Conservation (phyloP, 2,113 vertebrate genomes). For the Gracilinanus agilis region DNA sequence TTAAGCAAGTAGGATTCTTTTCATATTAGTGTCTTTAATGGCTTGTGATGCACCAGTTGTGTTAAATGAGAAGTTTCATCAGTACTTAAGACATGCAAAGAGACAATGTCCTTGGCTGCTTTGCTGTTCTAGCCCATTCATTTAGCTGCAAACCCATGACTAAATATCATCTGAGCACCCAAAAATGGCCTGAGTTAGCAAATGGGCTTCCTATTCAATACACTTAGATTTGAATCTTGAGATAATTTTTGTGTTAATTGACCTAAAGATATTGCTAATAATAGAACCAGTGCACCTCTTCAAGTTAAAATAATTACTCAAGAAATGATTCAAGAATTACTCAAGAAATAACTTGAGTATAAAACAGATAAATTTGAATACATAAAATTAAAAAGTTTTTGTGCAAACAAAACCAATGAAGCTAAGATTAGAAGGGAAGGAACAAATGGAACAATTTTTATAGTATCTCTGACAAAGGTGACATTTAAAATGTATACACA, state of each 20-base stretch:
- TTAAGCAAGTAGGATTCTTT: neutral
- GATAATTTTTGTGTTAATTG: neutral
- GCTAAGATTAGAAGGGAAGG: too few species aligned
- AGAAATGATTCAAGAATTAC: neutral
- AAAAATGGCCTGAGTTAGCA: neutral
- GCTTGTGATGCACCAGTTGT: neutral
- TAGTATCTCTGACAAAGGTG: too few species aligned
- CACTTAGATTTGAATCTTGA: neutral
- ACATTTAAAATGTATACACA: too few species aligned
- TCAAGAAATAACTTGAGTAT: neutral
- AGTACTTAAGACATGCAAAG: neutral
- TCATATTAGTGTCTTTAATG: neutral
- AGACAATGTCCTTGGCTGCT: neutral
- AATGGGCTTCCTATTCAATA: neutral
- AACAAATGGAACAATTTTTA: too few species aligned
- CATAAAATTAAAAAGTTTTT: too few species aligned
- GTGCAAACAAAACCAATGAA: too few species aligned
- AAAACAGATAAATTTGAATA: too few species aligned
- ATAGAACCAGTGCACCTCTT: neutral
- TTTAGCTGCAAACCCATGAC: neutral
- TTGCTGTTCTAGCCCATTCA: neutral
- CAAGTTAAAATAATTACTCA: neutral
- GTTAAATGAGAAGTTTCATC: neutral
- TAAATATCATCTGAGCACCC: neutral
- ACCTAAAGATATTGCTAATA: neutral